Evolutionary conservation across 2,888 invertebrate genomes (phyloP), one percentile per base, ranked within the genome.

Genomic region (Heliconius charithonia): DNA sequence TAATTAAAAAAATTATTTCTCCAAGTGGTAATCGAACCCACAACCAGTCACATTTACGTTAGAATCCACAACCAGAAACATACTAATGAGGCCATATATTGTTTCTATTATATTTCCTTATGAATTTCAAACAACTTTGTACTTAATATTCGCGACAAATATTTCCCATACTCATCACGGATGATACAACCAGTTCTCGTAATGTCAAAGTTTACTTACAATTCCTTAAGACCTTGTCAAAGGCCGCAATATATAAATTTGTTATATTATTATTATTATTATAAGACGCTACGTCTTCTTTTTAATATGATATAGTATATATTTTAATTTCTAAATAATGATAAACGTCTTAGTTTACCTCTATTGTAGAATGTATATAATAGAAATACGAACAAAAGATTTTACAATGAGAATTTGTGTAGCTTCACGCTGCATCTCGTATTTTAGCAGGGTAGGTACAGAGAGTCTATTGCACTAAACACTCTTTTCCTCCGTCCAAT

Each of bases 171-270:
- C 72, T 27, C 32, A 59, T 79, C 77, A 75, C 79, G 62, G 77
- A 75, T 63, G 75, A 79, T 41, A 29, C 80, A 81, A 87, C 88
- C 81, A 81, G 87, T 88, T 89, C 85, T 82, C n/a, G 81, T 85
- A 91, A 92, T 91, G 91, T 90, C 91, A 92, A 87, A 91, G 91
- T 89, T 91, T 88, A 89, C 86, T 83, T 86, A 84, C 81, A 82
- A 85, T 80, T 82, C 78, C 76, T 81, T 63, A 45, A 83, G 86
- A 86, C 91, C 91, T 92, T 90, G 91, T 71, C 82, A 86, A 88
- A 88, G 86, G 85, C 84, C 83, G 84, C 81, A 77, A 76, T 77
- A 41, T 76, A 80, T 79, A 79, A 76, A 27, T 73, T 62, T 78
- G 65, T 62, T 29, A 29, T 29, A 29, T 4, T 29, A 66, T 27